phyloP scores from a whole-genome alignment of 2,113 vertebrate species.

The Tragelaphus strepsiceros region DNA sequence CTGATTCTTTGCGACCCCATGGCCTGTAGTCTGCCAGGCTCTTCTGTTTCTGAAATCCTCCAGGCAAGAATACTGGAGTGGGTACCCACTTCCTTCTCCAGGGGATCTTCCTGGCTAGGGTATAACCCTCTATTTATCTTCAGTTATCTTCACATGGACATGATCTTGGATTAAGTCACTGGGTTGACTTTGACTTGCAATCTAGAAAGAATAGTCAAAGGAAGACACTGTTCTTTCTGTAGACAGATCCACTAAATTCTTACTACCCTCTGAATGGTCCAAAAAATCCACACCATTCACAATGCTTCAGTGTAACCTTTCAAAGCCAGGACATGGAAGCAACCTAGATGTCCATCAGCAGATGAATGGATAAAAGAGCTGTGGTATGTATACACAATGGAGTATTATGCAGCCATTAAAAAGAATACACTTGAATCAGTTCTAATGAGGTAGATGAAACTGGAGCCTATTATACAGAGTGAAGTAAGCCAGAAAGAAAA shows the following conservation, averaged over 20 bases:
- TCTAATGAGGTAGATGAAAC: too few relatives aligned
- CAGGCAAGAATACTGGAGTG: background rate
- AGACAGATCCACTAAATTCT: background rate
- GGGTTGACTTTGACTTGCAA: too few relatives aligned
- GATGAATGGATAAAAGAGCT: too few relatives aligned
- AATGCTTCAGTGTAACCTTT: background rate
- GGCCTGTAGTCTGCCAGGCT: background rate
- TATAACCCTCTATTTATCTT: background rate
- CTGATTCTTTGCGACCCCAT: background rate
- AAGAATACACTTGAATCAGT: too few relatives aligned
- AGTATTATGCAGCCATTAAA: too few relatives aligned
- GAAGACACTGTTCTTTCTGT: background rate
- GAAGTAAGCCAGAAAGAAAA: too few relatives aligned
- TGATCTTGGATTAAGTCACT: background rate
- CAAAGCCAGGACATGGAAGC: background rate
- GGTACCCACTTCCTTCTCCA: background rate
- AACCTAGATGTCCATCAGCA: too few relatives aligned
- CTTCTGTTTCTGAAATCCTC: background rate
- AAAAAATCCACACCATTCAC: background rate
- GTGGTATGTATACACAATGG: too few relatives aligned
- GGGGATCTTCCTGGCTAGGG: background rate
- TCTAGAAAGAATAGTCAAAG: background rate
- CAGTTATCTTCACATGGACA: background rate
- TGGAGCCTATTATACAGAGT: too few relatives aligned
- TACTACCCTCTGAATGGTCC: background rate